Conservation (phyloP, 2,113 vertebrate genomes). For the Melanerpes formicivorus region DNA sequence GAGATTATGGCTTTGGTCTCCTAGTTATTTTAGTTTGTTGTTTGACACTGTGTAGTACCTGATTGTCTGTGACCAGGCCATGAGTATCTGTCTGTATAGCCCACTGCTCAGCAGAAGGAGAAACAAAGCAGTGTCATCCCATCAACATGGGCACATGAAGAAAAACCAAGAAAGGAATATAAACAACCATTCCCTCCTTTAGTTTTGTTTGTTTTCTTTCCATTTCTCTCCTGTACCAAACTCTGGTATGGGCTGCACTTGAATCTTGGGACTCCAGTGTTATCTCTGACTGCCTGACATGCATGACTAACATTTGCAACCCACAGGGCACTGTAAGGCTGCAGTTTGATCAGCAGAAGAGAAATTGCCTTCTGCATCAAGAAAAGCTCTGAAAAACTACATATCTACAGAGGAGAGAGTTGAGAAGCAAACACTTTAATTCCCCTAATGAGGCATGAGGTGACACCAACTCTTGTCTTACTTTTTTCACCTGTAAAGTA, state of each 20-base stretch:
- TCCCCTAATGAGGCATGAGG: neutral
- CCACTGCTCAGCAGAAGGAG: neutral
- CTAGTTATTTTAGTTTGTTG: neutral
- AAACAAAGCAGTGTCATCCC: neutral
- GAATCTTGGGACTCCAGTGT: neutral
- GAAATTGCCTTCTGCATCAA: neutral
- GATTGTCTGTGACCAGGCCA: rapidly evolving
- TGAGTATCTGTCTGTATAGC: neutral
- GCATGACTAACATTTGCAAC: neutral
- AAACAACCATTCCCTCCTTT: neutral
- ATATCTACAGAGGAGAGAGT: rapidly evolving
- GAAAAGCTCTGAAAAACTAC: neutral
- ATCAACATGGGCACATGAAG: neutral
- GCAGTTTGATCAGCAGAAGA: neutral
- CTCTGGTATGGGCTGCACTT: neutral
- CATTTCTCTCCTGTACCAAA: neutral
- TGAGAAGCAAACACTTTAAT: neutral
- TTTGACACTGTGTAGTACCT: neutral
- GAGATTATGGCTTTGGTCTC: neutral
- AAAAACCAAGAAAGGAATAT: neutral
- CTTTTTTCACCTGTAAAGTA: neutral
- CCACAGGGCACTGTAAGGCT: neutral
- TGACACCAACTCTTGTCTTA: neutral
- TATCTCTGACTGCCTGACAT: neutral
- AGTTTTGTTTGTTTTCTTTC: neutral